phyloP scores from a whole-genome alignment of 64 coral and sea anemone genomes.

The Orbicella faveolata region DNA sequence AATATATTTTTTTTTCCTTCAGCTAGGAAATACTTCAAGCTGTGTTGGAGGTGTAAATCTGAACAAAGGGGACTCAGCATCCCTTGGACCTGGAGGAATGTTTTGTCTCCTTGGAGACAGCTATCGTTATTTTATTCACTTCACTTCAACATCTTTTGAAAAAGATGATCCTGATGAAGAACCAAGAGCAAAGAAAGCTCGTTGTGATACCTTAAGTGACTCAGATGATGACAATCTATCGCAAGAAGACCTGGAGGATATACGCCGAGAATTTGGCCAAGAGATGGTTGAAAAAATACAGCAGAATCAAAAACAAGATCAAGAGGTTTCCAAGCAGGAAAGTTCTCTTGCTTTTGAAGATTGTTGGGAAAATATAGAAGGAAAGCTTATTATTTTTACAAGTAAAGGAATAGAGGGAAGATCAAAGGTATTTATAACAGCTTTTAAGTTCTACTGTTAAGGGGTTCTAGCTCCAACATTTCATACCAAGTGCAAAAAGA shows the following conservation, averaged over 20 bases:
- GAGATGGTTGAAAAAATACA: constrained; percentile 29
- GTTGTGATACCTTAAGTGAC: constrained; percentile 29
- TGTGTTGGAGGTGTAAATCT: constrained; percentile 26
- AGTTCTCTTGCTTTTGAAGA: not conserved
- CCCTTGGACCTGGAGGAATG: constrained; percentile 20
- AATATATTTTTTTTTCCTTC: not conserved
- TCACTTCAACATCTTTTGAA: not conserved
- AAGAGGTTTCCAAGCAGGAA: not conserved
- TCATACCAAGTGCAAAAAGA: no score
- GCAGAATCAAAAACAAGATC: not conserved
- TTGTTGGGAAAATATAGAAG: constrained; percentile 5
- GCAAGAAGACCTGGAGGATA: constrained; percentile 21
- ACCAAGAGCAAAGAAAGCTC: constrained; percentile 22
- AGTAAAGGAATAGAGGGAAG: constrained; percentile 1
- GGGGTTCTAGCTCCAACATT: no score
- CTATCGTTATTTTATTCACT: constrained; percentile 13
- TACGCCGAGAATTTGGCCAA: constrained; percentile 11
- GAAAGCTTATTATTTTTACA: constrained; percentile 11
- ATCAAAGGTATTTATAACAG: constrained; percentile 28
- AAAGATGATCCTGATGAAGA: not conserved
- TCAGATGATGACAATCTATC: constrained; percentile 34
- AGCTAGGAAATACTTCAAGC: constrained; percentile 27
- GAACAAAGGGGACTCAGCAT: constrained; percentile 16
- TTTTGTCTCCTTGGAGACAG: constrained; percentile 28
- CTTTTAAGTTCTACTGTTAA: no score